A percentile compares a stretch with the other conserved stretches of the same genome.
These are phyloP conservation scores for Dromas ardeola DNA, from an alignment of 2,113 vertebrate species.

Conservation along the genomic window DNA sequence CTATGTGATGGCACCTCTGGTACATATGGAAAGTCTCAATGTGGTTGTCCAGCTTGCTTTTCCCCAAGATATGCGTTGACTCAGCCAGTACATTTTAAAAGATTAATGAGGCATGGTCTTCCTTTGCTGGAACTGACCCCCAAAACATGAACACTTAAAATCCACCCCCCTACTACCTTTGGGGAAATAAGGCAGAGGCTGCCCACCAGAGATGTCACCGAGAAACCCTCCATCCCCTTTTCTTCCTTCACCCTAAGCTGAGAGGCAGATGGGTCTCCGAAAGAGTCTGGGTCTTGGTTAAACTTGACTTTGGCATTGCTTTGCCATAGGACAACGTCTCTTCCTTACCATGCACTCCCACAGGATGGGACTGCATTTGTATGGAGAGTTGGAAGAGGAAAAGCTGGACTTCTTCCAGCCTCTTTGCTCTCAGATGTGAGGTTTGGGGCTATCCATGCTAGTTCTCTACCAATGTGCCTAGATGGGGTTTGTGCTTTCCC, in stretches of 20 bases:
- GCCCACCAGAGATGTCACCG: neutral
- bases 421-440: neutral
- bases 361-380: rapidly evolving
- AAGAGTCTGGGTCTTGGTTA: neutral
- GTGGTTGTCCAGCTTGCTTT: neutral
- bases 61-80: neutral
- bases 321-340: rapidly evolving
- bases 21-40: neutral
- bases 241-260: neutral
- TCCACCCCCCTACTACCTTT: neutral
- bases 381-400: neutral
- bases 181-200: neutral
- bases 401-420: neutral
- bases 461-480: too few relatives aligned
- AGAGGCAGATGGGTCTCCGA: neutral
- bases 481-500: neutral
- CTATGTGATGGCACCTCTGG: neutral
- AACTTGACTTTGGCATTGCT: neutral
- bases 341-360: neutral
- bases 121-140: neutral
- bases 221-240: neutral
- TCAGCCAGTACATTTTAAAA: neutral
- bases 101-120: neutral
- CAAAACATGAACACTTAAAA: neutral
- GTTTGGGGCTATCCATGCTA: neutral